Percentiles rank a stretch among this genome's conserved stretches.
phyloP scores from a whole-genome alignment of 2,888 invertebrate genomes.

The Zhuqinia jingwanae region DNA sequence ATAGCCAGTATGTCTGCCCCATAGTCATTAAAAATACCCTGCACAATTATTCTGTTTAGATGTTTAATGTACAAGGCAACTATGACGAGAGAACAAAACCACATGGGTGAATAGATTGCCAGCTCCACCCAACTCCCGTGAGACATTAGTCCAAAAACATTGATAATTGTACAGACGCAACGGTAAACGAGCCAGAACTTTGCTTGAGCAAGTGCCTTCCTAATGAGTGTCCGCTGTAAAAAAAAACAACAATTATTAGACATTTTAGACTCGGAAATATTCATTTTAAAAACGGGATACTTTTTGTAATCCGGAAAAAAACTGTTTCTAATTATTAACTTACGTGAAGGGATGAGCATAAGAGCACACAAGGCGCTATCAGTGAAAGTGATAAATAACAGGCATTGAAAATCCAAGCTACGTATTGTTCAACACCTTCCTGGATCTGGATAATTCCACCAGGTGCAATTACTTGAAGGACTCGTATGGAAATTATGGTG shows the following conservation, averaged over 20 bases:
- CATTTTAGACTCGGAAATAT: too few relatives aligned
- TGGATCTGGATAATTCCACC: too few relatives aligned
- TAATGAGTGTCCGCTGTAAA: too few relatives aligned
- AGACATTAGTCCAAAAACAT: neutral
- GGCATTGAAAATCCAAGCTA: neutral
- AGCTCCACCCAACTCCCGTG: neutral
- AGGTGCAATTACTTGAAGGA: neutral
- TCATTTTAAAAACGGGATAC: too few relatives aligned
- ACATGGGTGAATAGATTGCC: neutral
- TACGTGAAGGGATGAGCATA: neutral
- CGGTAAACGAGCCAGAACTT: conserved; percentile 10
- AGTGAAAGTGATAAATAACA: neutral
- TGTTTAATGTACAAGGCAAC: neutral
- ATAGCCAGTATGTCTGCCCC: neutral
- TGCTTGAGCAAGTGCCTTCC: neutral
- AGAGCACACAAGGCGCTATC: neutral
- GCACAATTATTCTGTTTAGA: neutral
- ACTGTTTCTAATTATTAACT: neutral
- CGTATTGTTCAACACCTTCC: neutral
- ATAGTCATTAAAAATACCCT: neutral
- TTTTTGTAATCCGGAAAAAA: too few relatives aligned
- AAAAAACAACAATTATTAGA: too few relatives aligned
- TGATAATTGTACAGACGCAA: neutral
- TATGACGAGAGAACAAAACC: neutral
- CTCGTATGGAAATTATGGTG: neutral